Base-by-base conservation (phyloP, 2,888 invertebrate genomes). In the Pachymerium ferrugineum region DNA sequence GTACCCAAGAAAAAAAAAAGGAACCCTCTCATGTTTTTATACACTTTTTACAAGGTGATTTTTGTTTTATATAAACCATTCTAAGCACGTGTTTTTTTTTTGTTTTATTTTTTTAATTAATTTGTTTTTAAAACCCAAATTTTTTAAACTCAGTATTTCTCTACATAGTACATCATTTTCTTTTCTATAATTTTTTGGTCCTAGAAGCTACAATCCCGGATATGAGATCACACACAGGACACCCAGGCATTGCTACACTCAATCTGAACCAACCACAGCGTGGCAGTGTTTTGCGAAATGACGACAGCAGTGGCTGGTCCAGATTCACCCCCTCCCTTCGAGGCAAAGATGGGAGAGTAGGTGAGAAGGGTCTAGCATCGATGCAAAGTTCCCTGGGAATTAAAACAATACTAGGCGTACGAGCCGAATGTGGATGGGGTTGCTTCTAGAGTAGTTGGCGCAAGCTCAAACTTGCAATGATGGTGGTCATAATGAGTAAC, bases 221-320 rank as follows among this genome's bases (percentile, higher is more conserved):
- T 69, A 30, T 29, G 69, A 69, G 31, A 33, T 69, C 30, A 29
- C 69, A 69, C 69, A 30, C 54, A 22, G 54, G 54, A 54, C 54
- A 69, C 10, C 69, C 25, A 22, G 71, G 35, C 71, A 33, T 28
- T 33, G 35, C 71, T 71, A 72, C 54, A 54, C 42, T 16, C 54
- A 30, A 72, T 72, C 72, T 72, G 72, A 72, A 72, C 72, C 72
- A 35, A 54, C 72, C 72, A 72, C 38, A 72, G 72, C 71, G 33
- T 28, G 71, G 71, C 71, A 71, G 71, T 54, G 72, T n/a, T 30
- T 25, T 19, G 16, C 3, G n/a, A 71, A 28, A 14, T 28, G 25
- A 47, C 54, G 54, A 28, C 54, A 22, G 72, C 72, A 47, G 29
- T 42, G 54, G 54, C 28, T 22, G 72, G 72, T 72, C 72, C 72